Percentiles rank a stretch among this genome's conserved stretches.
Evolutionary conservation across 2,113 vertebrate species (phyloP).

Genomic region (Carassius gibelio): DNA sequence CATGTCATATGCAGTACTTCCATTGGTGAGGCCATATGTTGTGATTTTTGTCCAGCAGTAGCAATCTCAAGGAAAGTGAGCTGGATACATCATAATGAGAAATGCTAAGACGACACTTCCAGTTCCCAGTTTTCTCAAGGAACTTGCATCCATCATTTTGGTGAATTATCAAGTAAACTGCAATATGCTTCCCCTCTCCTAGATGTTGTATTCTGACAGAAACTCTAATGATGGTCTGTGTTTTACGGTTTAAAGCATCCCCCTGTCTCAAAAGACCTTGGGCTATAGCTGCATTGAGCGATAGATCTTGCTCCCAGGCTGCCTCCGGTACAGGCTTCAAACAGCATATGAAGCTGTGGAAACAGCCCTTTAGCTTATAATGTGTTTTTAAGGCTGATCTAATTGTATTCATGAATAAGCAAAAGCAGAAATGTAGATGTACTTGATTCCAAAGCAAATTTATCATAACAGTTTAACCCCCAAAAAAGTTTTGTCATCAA

Average conservation of each 20-base stretch:
- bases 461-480: neutral
- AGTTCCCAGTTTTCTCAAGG: slow-evolving; percentile 27
- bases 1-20: slow-evolving; percentile 7
- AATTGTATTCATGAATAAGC: slow-evolving; percentile 24
- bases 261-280: slow-evolving; percentile 47
- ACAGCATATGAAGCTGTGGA: slow-evolving; percentile 30
- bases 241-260: slow-evolving; percentile 47
- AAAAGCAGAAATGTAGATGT: neutral
- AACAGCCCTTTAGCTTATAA: neutral
- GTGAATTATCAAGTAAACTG: slow-evolving; percentile 24
- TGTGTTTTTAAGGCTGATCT: slow-evolving; percentile 4
- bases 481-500: neutral
- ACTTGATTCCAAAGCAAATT: neutral
- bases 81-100: slow-evolving; percentile 37
- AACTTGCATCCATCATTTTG: slow-evolving; percentile 34
- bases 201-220: slow-evolving; percentile 49
- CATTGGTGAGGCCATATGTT: slow-evolving; percentile 12
- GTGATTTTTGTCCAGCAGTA: slow-evolving; percentile 18
- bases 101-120: slow-evolving; percentile 9
- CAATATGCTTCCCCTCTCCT: slow-evolving; percentile 38
- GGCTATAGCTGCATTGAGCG: slow-evolving; percentile 44
- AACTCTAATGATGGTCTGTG: slow-evolving; percentile 45
- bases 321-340: slow-evolving; percentile 11
- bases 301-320: slow-evolving; percentile 30
- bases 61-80: neutral